Evolutionary conservation across 2,888 invertebrate species (phyloP).

Genomic region (Lamproptera curius): DNA sequence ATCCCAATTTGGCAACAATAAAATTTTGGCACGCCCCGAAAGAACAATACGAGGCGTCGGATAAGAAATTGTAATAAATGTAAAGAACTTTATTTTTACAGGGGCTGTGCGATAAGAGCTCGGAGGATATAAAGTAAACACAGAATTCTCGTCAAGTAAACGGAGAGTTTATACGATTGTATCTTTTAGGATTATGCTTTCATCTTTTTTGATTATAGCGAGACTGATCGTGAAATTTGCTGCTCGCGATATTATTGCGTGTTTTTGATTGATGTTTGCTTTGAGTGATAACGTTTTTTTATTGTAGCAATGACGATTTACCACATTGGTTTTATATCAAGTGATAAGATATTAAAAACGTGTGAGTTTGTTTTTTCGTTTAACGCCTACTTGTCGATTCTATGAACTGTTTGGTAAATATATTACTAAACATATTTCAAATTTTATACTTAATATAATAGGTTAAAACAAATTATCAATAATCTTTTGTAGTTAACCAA

Average conservation of each 20-base stretch:
- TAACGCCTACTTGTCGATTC: too few relatives aligned
- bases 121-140: conserved; percentile 22
- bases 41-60: conserved; percentile 38
- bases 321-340: too few relatives aligned
- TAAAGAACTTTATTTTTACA: conserved; percentile 44
- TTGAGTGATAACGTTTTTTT: background rate
- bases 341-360: too few relatives aligned
- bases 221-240: conserved; percentile 11
- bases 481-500: too few relatives aligned
- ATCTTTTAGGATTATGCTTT: conserved; percentile 19
- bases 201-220: conserved; percentile 20
- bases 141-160: conserved; percentile 22
- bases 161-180: conserved; percentile 22
- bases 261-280: background rate
- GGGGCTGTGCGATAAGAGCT: conserved; percentile 38
- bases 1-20: conserved; percentile 28
- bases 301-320: too few relatives aligned
- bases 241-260: background rate
- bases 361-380: too few relatives aligned
- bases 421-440: too few relatives aligned
- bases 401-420: too few relatives aligned
- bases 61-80: conserved; percentile 46
- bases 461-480: too few relatives aligned
- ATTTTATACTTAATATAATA: too few relatives aligned
- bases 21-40: conserved; percentile 35